A percentile compares a stretch with the other conserved stretches of the same genome.
phyloP scores from a whole-genome alignment of 2,113 vertebrate species.

The Taxidea taxus region DNA sequence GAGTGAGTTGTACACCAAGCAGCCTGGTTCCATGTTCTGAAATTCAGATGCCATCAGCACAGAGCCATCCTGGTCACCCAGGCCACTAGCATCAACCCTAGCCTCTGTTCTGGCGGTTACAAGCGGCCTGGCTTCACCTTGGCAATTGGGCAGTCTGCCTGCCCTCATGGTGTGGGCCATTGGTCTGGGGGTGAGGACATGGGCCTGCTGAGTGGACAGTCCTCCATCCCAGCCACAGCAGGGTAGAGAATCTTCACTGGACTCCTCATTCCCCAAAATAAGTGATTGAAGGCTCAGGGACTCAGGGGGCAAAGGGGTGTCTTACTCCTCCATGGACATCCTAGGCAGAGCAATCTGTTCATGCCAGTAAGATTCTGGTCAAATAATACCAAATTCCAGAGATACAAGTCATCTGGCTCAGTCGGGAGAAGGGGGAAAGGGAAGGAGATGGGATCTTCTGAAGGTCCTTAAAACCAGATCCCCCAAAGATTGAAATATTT shows the following conservation, averaged over 20 bases:
- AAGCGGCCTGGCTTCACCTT: constrained; percentile 35
- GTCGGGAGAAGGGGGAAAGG: not conserved
- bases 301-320: not conserved
- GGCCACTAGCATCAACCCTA: not conserved
- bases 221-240: not conserved
- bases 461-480: constrained; percentile 56
- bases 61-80: not conserved
- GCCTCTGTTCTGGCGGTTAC: not conserved
- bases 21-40: constrained; percentile 5
- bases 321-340: constrained; percentile 31
- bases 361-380: constrained; percentile 63
- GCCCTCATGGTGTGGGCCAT: not conserved
- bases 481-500: constrained; percentile 58
- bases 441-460: constrained; percentile 40
- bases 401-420: constrained; percentile 63
- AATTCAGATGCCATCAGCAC: not conserved
- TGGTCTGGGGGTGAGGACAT: not conserved
- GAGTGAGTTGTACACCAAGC: not conserved
- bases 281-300: constrained; percentile 4
- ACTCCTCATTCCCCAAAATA: constrained; percentile 35
- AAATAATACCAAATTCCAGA: constrained; percentile 73
- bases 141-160: not conserved
- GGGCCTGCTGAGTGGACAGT: not conserved
- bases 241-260: not conserved
- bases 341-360: constrained; percentile 59